Conservation (phyloP, 2,888 invertebrate genomes). For the Ferdinandea cuprea region DNA sequence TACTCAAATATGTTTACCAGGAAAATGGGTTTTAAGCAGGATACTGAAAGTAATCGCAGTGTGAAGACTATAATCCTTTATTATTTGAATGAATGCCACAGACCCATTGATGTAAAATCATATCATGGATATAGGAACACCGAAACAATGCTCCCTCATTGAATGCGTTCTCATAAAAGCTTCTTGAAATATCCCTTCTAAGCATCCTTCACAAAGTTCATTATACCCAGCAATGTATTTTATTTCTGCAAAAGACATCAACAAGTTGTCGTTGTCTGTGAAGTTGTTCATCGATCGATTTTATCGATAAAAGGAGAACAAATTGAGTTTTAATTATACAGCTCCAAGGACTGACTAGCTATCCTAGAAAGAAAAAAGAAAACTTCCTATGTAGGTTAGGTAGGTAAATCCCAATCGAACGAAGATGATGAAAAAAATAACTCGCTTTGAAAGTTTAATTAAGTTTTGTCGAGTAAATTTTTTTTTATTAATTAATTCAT, state of each 20-base stretch:
- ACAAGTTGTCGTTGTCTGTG: background rate
- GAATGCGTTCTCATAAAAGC: background rate
- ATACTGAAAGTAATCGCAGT: too few species aligned
- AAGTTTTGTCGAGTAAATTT: background rate
- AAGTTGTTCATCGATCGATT: background rate
- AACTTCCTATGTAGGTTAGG: too few species aligned
- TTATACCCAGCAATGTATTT: background rate
- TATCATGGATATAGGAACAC: background rate
- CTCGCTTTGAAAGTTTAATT: background rate
- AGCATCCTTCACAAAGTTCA: background rate
- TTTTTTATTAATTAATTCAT: background rate
- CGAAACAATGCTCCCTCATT: background rate
- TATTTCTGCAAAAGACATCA: background rate
- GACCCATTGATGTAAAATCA: background rate
- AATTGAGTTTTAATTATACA: background rate
- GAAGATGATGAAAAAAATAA: background rate
- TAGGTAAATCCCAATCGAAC: background rate
- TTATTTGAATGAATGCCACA: background rate
- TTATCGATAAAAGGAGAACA: background rate
- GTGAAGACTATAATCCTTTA: background rate
- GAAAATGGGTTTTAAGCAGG: too few species aligned
- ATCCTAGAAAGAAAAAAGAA: background rate
- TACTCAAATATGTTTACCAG: too few species aligned
- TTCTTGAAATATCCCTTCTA: background rate
- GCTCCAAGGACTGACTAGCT: background rate